Evolutionary conservation across 2,113 vertebrate genomes (phyloP), one percentile per base, ranked within the genome.

Genomic region (Lichenostomus cassidix): DNA sequence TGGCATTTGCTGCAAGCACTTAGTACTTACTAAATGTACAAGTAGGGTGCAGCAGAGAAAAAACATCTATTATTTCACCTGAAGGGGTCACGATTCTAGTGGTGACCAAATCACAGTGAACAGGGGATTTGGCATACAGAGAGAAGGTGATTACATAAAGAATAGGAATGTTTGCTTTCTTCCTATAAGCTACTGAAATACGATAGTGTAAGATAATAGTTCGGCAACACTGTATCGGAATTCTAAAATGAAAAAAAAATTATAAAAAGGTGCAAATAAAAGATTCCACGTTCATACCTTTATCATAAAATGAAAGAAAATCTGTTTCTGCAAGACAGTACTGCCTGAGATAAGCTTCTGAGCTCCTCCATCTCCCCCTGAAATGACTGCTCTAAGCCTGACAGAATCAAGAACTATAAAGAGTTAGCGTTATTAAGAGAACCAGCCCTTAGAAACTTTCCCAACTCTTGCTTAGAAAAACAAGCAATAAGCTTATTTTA

Each of bases 391-490:
- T 81, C 64, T 35, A 78, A 86, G 64, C 39, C 19, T 92, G 76
- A 59, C 33, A 67, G 22, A 75, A 91, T 41, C 42, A 67, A 59
- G 47, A 59, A 31, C 63, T 52, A 60, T 15, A 12, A n/a, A 88
- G 53, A 87, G 52, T 56, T 14, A 56, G 16, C 23, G 31, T 58
- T 56, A 75, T 25, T 46, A 93, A 92, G 91, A 96, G 87, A 84
- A 94, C 69, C 82, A 87, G 85, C 78, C 95, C 94, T 93, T 90
- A 64, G 58, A 68, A 91, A 71, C 12, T 75, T 65, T 75, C 42
- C 33, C 56, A 87, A 46, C 23, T 55, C 80, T 58, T 74, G 31
- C 31, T 60, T 42, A 56, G 25, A 10, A 87, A 74, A 83, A 79
- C 60, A 55, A 62, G 7, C 37, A 49, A 60, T 60, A 59, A 2